Evolutionary conservation across 2,888 invertebrate genomes (phyloP), one percentile per base, ranked within the genome.

Genomic region (Pimpla rufipes): DNA sequence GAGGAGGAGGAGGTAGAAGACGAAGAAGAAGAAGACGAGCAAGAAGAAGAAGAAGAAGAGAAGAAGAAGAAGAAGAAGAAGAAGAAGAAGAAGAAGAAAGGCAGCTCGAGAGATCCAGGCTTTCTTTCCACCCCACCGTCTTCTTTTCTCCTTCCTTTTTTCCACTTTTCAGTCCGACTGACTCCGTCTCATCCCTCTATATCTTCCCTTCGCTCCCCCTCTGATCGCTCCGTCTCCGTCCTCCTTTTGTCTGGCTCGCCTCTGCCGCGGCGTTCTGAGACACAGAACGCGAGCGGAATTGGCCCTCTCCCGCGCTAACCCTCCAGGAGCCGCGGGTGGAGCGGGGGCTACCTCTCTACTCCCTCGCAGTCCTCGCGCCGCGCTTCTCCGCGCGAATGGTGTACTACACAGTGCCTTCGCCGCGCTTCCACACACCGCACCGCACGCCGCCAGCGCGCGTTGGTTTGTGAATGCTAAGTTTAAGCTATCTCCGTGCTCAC

Each of bases 401-500:
- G 42, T 8, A 74, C 57, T 55, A 37, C 71, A 29, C 47, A 68
- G 59, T 76, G 68, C 71, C 59, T 67, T 66, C 81, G 67, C 66
- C 70, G 71, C 66, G 71, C 66, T 75, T 80, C 66, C 71, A 29
- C 75, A 70, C 70, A 67, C 77, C 50, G 59, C 81, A 79, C 80
- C 86, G n/a, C n/a, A 55, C 83, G 84, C 85, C 45, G 66, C 85
- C 87, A 76, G 85, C 82, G 85, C 86, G 87, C 88, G 90, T 87
- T 89, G 90, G 90, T 91, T 90, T 88, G 89, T 89, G 91, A 90
- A 91, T 90, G 89, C 90, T 90, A 90, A 91, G 90, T 91, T 91
- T 88, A 86, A 90, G 90, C 89, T 90, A 89, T 90, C 89, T 90
- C 87, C 75, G 71, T 75, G 47, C 55, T 79, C 77, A 70, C 85